Base-by-base conservation (phyloP, 2,888 invertebrate genomes). In the Anticlea derivata region DNA sequence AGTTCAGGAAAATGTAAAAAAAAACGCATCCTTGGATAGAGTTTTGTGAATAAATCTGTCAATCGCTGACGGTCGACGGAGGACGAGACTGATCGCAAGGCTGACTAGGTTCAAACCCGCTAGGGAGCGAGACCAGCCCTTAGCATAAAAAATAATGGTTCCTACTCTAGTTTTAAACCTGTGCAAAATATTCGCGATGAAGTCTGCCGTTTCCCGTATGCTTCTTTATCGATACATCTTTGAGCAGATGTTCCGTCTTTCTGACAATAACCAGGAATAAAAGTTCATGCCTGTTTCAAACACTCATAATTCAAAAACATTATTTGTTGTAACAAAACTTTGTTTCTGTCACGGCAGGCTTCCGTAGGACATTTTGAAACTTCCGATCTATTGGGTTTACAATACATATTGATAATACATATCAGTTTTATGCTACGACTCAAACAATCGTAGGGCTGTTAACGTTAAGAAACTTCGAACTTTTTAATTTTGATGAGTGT, bases 341-440 rank as follows among this genome's bases (percentile, higher is more conserved):
- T 47, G 31, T 47, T 22, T 12, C 29, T 13, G 44, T 39, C 34
- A 23, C 33, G 22, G 12, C 24, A 4, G 13, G 23, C 41, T 13
- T 13, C 24, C 34, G 20, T 22, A 46, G 40, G 30, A 30, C 45
- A 38, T 31, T 43, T 20, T n/a, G 27, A 49, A 52, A 52, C 38
- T 52, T 52, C 47, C 43, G 47, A 52, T 52, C 52, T 38, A 52
- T 52, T 52, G 41, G 22, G 52, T 43, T 52, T 47, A 43, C 43
- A 52, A 43, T 41, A 43, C 47, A 37, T 33, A 47, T 51, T 23
- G 30, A 11, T 40, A 29, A 44, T 39, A 51, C 33, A 39, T 40
- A 34, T 20, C 29, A 29, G 7, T n/a, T 33, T 47, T 38, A 41
- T 45, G 37, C 24, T 40, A 40, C 45, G 23, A 39, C 46, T 46